These are phyloP conservation scores for Perca fluviatilis DNA, from an alignment of 2,113 vertebrate genomes.

Conservation along the genomic window DNA sequence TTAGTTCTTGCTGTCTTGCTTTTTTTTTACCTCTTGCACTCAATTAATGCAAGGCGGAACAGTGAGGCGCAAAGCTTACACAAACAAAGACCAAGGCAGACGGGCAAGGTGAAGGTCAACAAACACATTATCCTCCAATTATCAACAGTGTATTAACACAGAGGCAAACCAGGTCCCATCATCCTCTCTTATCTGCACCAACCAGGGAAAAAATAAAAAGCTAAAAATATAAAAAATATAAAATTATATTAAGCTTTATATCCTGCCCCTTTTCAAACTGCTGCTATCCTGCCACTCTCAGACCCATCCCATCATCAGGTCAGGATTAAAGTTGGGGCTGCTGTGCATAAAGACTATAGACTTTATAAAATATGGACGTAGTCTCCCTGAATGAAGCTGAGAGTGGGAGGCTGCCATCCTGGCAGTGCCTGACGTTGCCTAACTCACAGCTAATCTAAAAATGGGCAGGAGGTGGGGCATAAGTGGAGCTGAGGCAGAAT, in stretches of 20 bases:
- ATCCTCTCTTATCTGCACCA: constrained; percentile 16
- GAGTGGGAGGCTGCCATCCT: no score
- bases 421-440: no score
- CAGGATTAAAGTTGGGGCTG: neutral
- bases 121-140: constrained; percentile 57
- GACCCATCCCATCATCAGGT: neutral
- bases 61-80: constrained; percentile 42
- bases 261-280: neutral
- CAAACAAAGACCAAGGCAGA: constrained; percentile 28
- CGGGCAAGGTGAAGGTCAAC: constrained; percentile 43
- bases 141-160: constrained; percentile 28
- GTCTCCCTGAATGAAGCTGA: no score
- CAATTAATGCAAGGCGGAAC: constrained; percentile 40
- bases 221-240: neutral
- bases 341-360: constrained; percentile 11
- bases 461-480: no score
- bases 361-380: no score
- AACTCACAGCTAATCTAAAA: no score
- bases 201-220: neutral
- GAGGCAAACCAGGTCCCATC: no score
- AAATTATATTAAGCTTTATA: constrained; percentile 20
- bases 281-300: neutral
- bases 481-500: no score
- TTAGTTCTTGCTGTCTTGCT: constrained; percentile 34
- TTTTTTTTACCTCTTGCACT: constrained; percentile 24